Evolutionary conservation across 2,888 invertebrate species (phyloP).

Genomic region (Eutolmus rufibarbis): DNA sequence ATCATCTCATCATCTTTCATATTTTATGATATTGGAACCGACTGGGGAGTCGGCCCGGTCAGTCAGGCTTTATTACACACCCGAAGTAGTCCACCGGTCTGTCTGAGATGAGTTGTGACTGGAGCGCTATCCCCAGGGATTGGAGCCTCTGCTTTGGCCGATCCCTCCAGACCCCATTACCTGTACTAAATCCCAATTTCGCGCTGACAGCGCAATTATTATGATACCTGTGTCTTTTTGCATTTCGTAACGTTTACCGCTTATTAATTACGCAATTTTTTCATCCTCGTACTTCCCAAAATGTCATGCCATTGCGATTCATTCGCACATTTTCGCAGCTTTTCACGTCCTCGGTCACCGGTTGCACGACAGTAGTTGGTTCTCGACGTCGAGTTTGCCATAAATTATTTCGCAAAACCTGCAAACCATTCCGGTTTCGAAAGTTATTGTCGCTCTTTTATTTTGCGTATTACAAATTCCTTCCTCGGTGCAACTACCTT

Average conservation of each 20-base stretch:
- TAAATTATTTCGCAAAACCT: neutral
- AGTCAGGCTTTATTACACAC: neutral
- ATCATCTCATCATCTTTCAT: slow-evolving; percentile 16
- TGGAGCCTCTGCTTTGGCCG: neutral
- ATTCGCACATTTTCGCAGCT: neutral
- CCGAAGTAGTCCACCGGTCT: neutral
- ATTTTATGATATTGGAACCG: slow-evolving; percentile 3
- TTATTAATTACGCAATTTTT: slow-evolving; percentile 33
- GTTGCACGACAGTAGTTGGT: neutral
- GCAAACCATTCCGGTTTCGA: slow-evolving; percentile 28
- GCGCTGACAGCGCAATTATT: slow-evolving; percentile 4
- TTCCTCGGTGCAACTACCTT: neutral
- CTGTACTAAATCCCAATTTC: neutral
- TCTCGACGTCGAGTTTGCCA: neutral
- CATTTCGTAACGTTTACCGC: slow-evolving; percentile 15
- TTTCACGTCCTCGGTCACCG: slow-evolving; percentile 2
- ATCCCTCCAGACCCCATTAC: neutral
- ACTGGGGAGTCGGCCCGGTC: neutral
- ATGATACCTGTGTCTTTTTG: neutral
- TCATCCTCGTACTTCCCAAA: neutral
- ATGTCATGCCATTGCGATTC: neutral
- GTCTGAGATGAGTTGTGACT: neutral
- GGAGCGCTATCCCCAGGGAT: neutral
- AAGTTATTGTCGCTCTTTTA: slow-evolving; percentile 23
- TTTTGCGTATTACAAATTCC: slow-evolving; percentile 5